Evolutionary conservation across 2,113 vertebrate species (phyloP).

Genomic region (Galbula dea): DNA sequence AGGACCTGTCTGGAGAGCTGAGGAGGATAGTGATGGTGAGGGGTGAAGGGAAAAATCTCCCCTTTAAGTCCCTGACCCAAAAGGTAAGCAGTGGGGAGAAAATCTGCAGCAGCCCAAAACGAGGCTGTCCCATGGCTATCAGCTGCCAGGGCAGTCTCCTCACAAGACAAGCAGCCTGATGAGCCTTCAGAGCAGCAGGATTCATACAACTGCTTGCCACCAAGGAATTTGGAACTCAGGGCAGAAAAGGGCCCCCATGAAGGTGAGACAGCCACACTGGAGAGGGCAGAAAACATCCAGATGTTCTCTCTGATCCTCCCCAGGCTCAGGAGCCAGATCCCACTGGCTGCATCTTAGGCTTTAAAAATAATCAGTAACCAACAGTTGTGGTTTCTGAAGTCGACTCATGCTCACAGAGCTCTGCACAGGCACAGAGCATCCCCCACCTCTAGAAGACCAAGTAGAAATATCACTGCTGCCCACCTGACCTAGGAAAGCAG

Average conservation of each 20-base stretch:
- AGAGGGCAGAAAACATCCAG: background rate
- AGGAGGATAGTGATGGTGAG: background rate
- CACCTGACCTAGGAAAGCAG: background rate
- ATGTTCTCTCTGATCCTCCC: accelerated
- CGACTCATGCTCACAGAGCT: background rate
- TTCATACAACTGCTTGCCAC: background rate
- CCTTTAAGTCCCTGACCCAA: background rate
- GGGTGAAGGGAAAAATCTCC: background rate
- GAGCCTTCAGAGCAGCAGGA: background rate
- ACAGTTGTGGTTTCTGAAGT: background rate
- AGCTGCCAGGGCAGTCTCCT: background rate
- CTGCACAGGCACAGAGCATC: background rate
- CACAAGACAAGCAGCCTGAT: background rate
- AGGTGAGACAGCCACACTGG: background rate
- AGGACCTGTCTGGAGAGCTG: background rate
- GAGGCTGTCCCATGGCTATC: background rate
- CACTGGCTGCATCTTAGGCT: background rate
- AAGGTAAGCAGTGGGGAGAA: background rate
- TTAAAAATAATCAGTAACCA: background rate
- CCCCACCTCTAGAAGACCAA: background rate
- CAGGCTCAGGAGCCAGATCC: background rate
- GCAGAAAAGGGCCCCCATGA: background rate
- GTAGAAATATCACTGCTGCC: background rate
- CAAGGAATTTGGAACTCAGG: background rate
- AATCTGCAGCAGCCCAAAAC: background rate